These are phyloP conservation scores for Tenualosa ilisha DNA, from an alignment of 2,797 vertebrate species.

Conservation along the genomic window DNA sequence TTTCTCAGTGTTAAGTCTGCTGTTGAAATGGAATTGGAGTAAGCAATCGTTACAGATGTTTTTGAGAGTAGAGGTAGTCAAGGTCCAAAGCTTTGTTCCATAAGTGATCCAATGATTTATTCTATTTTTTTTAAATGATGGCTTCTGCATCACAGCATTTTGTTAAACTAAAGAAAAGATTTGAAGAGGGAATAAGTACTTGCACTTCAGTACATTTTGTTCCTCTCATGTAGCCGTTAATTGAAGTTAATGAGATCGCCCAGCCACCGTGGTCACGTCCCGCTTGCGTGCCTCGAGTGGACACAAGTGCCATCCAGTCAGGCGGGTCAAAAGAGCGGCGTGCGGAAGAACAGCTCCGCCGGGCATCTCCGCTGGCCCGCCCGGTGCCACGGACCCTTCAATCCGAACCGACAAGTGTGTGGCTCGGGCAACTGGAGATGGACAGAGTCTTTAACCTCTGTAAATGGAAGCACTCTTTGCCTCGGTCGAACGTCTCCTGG, in stretches of 20 bases:
- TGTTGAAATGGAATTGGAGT: conserved; percentile 19
- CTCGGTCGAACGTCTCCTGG: conserved; percentile 55
- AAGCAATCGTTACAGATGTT: not conserved
- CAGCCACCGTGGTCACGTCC: not conserved
- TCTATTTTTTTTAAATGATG: not conserved
- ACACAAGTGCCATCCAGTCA: conserved; percentile 11
- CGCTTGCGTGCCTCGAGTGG: not conserved
- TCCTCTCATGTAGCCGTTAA: not conserved
- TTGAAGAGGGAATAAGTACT: not conserved
- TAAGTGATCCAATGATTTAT: not conserved
- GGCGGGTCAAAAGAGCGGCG: conserved; percentile 1
- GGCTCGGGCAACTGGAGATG: conserved; percentile 60
- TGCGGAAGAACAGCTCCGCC: conserved; percentile 42
- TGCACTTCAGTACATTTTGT: not conserved
- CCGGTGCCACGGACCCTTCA: not conserved
- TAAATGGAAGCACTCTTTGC: conserved; percentile 62
- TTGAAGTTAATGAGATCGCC: not conserved
- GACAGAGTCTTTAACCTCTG: conserved; percentile 74
- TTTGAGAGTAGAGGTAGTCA: not conserved
- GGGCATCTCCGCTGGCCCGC: conserved; percentile 46
- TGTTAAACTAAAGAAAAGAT: not conserved
- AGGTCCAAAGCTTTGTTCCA: not conserved
- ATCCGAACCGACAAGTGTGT: conserved; percentile 44
- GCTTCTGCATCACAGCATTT: not conserved
- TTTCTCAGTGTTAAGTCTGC: not conserved